A percentile compares a stretch with the other conserved stretches of the same genome.
Evolutionary conservation across 2,113 vertebrate species (phyloP).

Genomic region (Notarius lentiginosus): DNA sequence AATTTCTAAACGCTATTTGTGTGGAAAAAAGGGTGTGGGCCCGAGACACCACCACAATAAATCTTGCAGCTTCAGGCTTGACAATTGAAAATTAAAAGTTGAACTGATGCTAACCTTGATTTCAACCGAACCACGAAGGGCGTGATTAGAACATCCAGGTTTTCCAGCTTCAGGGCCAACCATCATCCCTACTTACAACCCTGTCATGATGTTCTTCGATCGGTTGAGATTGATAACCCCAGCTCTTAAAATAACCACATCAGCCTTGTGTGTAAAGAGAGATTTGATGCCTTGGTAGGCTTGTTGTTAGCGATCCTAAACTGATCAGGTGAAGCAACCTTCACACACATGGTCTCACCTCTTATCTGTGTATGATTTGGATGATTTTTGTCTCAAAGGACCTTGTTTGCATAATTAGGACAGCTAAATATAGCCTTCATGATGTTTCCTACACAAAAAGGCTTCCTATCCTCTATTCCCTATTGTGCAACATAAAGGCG

Average conservation of each 20-base stretch:
- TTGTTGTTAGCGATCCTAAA: conserved; percentile 14
- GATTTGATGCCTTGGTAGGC: conserved; percentile 17
- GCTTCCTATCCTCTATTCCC: conserved; percentile 6
- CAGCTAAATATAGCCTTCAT: background rate
- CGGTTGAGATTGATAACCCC: conserved; percentile 65
- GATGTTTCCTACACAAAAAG: conserved; percentile 21
- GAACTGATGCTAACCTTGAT: conserved; percentile 54
- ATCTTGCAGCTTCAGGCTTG: conserved; percentile 36
- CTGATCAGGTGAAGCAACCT: conserved; percentile 20
- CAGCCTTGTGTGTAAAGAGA: conserved; percentile 36
- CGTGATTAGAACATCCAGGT: conserved; percentile 55
- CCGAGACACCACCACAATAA: conserved; percentile 29
- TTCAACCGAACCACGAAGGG: conserved; percentile 60
- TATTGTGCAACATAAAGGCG: background rate
- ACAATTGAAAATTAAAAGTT: conserved; percentile 41
- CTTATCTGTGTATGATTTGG: conserved; percentile 3
- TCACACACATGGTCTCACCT: conserved; percentile 25
- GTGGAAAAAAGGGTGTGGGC: conserved; percentile 10
- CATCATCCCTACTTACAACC: conserved; percentile 53
- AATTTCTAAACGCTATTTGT: conserved; percentile 39
- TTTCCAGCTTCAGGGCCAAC: conserved; percentile 60
- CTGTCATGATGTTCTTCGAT: conserved; percentile 64
- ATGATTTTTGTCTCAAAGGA: conserved; percentile 20
- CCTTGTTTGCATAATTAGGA: conserved; percentile 35
- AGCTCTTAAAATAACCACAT: conserved; percentile 63